Conservation (phyloP, 2,797 vertebrate species). For the Nannoperca obscura region DNA sequence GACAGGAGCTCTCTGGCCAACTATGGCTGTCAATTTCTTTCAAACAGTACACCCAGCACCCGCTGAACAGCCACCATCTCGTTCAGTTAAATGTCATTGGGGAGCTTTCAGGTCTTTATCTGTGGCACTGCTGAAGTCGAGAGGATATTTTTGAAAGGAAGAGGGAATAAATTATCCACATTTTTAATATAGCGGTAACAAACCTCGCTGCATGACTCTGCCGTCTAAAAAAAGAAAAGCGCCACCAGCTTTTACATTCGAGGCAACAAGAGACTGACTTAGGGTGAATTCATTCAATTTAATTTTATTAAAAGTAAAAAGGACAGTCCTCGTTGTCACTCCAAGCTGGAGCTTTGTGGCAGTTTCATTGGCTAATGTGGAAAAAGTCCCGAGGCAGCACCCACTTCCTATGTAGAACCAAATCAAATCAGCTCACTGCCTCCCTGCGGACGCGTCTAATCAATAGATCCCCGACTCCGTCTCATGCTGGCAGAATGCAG, state of each 20-base stretch:
- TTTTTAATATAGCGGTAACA: background rate
- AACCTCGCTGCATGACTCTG: background rate
- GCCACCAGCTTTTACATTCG: background rate
- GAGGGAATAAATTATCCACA: background rate
- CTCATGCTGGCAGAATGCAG: conserved; percentile 59
- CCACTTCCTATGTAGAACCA: conserved; percentile 79
- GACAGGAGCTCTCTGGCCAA: conserved; percentile 60
- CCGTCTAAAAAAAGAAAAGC: background rate
- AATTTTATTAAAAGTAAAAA: conserved; percentile 29
- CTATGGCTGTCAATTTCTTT: conserved; percentile 62
- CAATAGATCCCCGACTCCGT: conserved; percentile 71
- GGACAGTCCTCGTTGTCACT: conserved; percentile 30
- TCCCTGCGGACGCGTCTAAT: conserved; percentile 75
- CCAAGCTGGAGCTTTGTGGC: conserved; percentile 58
- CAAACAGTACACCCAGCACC: conserved; percentile 25
- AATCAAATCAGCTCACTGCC: conserved; percentile 79
- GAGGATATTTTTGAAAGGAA: background rate
- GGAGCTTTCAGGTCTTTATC: conserved; percentile 2
- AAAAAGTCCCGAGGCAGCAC: conserved; percentile 81
- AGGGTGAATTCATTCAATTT: background rate
- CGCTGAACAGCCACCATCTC: conserved; percentile 5
- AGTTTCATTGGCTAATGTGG: conserved; percentile 85
- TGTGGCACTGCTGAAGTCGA: background rate
- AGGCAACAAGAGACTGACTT: background rate
- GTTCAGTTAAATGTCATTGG: background rate